phyloP scores from a whole-genome alignment of 2,888 invertebrate genomes.

The Pollenia labialis region DNA sequence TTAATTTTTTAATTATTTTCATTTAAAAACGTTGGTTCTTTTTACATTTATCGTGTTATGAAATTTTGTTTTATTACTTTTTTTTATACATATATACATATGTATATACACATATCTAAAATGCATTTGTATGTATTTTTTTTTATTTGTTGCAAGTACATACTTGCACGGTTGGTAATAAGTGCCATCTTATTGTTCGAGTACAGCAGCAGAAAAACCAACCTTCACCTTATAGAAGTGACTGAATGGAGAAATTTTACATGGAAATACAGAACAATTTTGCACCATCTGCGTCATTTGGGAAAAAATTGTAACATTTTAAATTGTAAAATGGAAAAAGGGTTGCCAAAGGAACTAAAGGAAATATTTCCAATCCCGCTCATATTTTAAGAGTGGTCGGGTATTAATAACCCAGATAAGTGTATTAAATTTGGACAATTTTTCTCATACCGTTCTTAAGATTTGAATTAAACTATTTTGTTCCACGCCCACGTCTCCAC shows the following conservation, averaged over 20 bases:
- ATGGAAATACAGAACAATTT: constrained; percentile 36
- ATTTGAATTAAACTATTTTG: no score
- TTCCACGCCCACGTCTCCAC: no score
- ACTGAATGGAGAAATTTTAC: constrained; percentile 1
- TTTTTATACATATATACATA: no score
- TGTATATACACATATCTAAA: no score
- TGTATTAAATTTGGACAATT: no score
- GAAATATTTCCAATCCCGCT: no score
- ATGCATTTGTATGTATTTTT: no score
- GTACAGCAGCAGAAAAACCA: constrained; percentile 34
- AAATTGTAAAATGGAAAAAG: constrained; percentile 20
- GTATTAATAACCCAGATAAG: no score
- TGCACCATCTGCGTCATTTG: constrained; percentile 64
- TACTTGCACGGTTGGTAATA: constrained; percentile 18
- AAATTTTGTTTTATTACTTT: constrained; percentile 23
- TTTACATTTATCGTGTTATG: constrained; percentile 40
- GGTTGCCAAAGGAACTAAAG: background rate
- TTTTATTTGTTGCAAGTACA: background rate
- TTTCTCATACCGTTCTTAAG: no score
- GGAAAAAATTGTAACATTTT: constrained; percentile 23
- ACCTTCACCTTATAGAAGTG: constrained; percentile 64
- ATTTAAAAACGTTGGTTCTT: constrained; percentile 44
- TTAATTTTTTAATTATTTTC: constrained; percentile 32
- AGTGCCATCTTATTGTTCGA: constrained; percentile 32
- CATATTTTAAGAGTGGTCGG: no score